phyloP scores from a whole-genome alignment of 2,113 vertebrate genomes.

The Lepus europaeus region DNA sequence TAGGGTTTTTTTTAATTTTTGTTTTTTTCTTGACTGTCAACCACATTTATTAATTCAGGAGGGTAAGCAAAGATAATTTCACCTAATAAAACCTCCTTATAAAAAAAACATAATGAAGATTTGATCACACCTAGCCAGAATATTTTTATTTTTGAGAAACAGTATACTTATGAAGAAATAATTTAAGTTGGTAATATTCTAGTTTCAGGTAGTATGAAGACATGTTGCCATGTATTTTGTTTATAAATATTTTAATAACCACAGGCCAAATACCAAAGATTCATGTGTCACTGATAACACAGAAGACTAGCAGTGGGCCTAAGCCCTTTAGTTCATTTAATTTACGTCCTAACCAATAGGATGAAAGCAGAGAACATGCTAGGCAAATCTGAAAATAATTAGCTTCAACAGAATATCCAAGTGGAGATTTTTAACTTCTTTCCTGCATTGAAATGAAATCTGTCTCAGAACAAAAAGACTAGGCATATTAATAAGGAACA shows the following conservation, averaged over 20 bases:
- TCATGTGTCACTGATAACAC: neutral
- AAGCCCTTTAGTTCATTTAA: neutral
- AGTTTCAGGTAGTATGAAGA: neutral
- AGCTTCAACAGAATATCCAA: neutral
- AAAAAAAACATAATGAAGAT: conserved; percentile 77
- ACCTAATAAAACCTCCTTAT: conserved; percentile 84
- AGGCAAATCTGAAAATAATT: conserved; percentile 38
- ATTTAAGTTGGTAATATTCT: conserved; percentile 45
- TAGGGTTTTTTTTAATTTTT: neutral
- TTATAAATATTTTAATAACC: conserved; percentile 53
- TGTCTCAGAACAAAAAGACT: conserved; percentile 1
- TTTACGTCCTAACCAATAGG: neutral
- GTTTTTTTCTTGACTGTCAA: conserved; percentile 74
- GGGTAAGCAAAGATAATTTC: conserved; percentile 85
- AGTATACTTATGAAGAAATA: conserved; percentile 23
- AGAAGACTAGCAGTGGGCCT: neutral
- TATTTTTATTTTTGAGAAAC: conserved; percentile 54
- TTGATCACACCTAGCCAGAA: conserved; percentile 67
- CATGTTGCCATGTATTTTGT: neutral
- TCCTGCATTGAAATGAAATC: conserved; percentile 7
- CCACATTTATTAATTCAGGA: conserved; percentile 85
- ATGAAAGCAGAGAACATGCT: neutral
- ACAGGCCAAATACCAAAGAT: neutral
- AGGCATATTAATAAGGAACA: neutral
- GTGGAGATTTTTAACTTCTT: neutral